Percentiles rank a stretch among this genome's conserved stretches.
phyloP scores from a whole-genome alignment of 2,888 invertebrate genomes.

The Charanyca ferruginea region DNA sequence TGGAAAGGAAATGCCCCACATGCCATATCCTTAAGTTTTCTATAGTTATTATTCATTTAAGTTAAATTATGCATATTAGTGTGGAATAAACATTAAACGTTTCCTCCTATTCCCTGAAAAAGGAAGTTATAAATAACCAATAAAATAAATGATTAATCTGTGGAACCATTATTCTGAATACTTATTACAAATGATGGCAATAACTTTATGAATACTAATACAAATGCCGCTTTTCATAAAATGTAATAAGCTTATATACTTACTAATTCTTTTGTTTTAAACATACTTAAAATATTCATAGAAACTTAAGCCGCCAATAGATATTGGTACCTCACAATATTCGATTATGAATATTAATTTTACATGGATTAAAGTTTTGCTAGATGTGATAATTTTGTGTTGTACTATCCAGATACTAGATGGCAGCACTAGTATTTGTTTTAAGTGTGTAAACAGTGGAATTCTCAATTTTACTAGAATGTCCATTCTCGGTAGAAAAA shows the following conservation, averaged over 20 bases:
- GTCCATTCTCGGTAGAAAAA: too few species aligned
- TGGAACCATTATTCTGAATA: constrained; percentile 21
- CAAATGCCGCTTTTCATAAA: constrained; percentile 44
- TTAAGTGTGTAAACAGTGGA: neutral
- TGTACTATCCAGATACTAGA: constrained; percentile 40
- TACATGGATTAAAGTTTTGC: constrained; percentile 41
- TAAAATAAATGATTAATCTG: constrained; percentile 43
- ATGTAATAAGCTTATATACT: constrained; percentile 39
- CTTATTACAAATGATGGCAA: constrained; percentile 24
- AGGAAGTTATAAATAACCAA: constrained; percentile 48
- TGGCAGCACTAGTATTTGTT: constrained; percentile 49
- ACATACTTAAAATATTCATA: constrained; percentile 51
- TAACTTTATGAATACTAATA: constrained; percentile 36
- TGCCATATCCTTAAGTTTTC: constrained; percentile 11
- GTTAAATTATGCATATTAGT: constrained; percentile 24
- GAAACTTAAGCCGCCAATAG: constrained; percentile 52
- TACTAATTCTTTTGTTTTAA: constrained; percentile 51
- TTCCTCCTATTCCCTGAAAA: constrained; percentile 15
- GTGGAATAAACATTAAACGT: constrained; percentile 34
- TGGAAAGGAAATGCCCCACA: constrained; percentile 23
- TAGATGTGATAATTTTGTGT: constrained; percentile 41
- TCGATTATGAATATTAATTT: constrained; percentile 62
- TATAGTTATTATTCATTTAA: constrained; percentile 15
- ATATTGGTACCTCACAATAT: constrained; percentile 54
- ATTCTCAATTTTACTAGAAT: too few species aligned